These are phyloP conservation scores for Fregata magnificens DNA, from an alignment of 2,113 vertebrate species.

Conservation along the genomic window DNA sequence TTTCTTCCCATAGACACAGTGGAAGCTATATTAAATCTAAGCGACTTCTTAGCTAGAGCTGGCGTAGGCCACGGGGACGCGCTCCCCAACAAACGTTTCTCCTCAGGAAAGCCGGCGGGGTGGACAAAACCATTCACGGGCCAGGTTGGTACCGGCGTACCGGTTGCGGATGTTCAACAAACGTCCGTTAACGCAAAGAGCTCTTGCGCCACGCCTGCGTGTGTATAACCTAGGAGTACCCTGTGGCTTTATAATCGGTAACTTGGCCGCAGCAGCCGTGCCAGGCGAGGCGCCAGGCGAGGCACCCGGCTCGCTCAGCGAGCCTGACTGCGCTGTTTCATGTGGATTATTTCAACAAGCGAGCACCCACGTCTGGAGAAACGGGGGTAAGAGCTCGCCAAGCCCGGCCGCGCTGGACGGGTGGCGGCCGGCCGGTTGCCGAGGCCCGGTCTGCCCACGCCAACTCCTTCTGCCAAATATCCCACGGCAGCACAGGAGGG, in stretches of 20 bases:
- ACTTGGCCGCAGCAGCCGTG: neutral
- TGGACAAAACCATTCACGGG: neutral
- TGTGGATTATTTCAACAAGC: fast-evolving
- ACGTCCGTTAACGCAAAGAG: neutral
- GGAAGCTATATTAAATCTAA: neutral
- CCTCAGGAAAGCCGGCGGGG: neutral
- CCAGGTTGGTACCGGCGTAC: neutral
- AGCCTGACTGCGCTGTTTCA: fast-evolving
- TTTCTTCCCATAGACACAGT: neutral
- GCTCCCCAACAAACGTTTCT: neutral
- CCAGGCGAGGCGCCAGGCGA: too few relatives aligned
- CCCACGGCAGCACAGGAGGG: fast-evolving
- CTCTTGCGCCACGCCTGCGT: fast-evolving
- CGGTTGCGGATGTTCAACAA: fast-evolving
- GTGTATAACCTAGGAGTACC: neutral
- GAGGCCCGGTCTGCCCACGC: neutral
- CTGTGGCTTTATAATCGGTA: too few relatives aligned
- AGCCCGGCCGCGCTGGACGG: neutral
- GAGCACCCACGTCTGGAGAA: neutral
- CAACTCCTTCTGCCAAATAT: fast-evolving
- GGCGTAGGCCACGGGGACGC: fast-evolving
- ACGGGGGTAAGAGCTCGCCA: fast-evolving
- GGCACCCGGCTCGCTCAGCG: fast-evolving
- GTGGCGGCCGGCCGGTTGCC: neutral
- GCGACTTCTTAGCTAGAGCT: too few relatives aligned